Conservation (phyloP, 2,888 invertebrate species). For the Gastracanthus pulcherrimus region DNA sequence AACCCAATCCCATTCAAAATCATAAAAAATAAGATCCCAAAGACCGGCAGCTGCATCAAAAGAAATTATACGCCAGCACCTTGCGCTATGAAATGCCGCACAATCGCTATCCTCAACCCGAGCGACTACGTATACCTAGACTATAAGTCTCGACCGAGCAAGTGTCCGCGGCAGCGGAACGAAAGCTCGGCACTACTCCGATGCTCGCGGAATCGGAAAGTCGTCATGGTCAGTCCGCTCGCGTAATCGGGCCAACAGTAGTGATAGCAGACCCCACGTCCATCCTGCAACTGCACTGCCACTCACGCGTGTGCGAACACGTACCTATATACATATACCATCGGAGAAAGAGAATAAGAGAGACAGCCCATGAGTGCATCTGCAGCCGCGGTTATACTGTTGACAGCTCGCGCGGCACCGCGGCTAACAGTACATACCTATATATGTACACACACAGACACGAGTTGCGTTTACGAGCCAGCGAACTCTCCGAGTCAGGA, state of each 20-base stretch:
- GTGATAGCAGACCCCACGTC: conserved; percentile 30
- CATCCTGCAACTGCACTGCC: neutral
- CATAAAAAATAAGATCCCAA: too few species aligned
- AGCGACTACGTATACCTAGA: too few species aligned
- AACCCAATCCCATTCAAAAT: too few species aligned
- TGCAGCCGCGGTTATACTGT: neutral
- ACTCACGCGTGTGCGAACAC: neutral
- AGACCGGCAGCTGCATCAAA: neutral
- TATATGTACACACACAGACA: too few species aligned
- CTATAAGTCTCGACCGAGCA: neutral
- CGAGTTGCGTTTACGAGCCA: conserved; percentile 21
- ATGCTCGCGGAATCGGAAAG: conserved; percentile 31
- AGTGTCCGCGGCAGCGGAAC: neutral
- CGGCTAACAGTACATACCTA: neutral
- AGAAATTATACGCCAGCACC: neutral
- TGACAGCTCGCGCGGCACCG: conserved; percentile 9
- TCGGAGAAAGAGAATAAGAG: too few species aligned
- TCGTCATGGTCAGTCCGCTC: conserved; percentile 48
- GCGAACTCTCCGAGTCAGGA: neutral
- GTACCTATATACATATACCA: neutral
- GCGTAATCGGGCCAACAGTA: conserved; percentile 57
- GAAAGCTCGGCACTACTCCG: neutral
- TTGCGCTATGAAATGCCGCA: neutral
- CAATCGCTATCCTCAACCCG: neutral
- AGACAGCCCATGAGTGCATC: too few species aligned